These are phyloP conservation scores for Lepisosteus oculatus DNA, from an alignment of 2,113 vertebrate species.

Conservation along the genomic window DNA sequence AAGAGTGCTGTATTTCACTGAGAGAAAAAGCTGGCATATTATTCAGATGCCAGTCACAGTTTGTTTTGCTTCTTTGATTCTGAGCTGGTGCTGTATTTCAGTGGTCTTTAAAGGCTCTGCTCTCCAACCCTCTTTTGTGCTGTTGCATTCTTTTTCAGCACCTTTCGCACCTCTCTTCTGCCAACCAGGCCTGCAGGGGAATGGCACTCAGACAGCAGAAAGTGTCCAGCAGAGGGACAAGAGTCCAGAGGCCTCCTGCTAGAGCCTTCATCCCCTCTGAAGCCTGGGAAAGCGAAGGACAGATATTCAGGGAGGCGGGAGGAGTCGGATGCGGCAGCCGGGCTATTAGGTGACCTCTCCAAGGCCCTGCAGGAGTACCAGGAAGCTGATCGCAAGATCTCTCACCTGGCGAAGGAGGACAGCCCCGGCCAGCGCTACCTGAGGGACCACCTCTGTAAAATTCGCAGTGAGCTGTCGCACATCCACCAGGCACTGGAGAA, in stretches of 20 bases:
- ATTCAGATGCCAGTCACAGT: too few species aligned
- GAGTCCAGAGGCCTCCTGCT: slow-evolving; percentile 38
- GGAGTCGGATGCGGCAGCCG: slow-evolving; percentile 55
- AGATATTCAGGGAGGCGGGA: slow-evolving; percentile 28
- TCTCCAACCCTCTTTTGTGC: background rate
- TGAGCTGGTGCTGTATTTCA: too few species aligned
- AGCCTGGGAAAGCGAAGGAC: slow-evolving; percentile 19
- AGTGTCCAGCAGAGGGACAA: slow-evolving; percentile 31
- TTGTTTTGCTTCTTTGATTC: too few species aligned
- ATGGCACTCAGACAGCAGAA: slow-evolving; percentile 44
- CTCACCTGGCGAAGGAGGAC: slow-evolving; percentile 72
- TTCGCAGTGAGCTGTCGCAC: slow-evolving; percentile 83
- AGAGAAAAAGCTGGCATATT: background rate
- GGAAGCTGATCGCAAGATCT: slow-evolving; percentile 79
- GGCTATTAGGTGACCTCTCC: slow-evolving; percentile 79
- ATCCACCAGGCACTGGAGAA: slow-evolving; percentile 84
- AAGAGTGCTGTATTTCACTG: background rate
- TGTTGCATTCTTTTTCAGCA: slow-evolving; percentile 17
- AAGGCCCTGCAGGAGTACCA: slow-evolving; percentile 84
- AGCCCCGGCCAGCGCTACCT: slow-evolving; percentile 76
- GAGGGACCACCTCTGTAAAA: slow-evolving; percentile 86
- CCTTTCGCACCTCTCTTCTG: slow-evolving; percentile 46
- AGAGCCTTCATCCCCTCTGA: slow-evolving; percentile 36
- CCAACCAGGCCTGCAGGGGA: slow-evolving; percentile 45
- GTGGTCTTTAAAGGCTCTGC: too few species aligned